phyloP scores from a whole-genome alignment of 2,888 invertebrate genomes.

The Allacma fusca region DNA sequence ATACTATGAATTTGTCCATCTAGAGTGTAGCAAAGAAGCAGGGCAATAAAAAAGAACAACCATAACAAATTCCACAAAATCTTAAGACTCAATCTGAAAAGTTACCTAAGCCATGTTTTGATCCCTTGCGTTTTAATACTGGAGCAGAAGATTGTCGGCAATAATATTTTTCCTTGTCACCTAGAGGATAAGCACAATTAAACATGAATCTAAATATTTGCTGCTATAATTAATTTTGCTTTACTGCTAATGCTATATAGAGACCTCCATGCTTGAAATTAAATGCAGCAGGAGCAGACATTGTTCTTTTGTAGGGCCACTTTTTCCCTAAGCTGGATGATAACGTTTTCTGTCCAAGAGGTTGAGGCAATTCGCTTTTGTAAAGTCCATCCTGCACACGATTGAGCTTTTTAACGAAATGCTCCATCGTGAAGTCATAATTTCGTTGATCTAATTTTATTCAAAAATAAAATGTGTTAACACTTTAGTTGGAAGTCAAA shows the following conservation, averaged over 20 bases:
- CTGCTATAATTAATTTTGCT: background rate
- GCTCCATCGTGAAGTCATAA: conserved; percentile 85
- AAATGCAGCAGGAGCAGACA: conserved; percentile 90
- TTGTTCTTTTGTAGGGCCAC: conserved; percentile 93
- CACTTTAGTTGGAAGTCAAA: conserved; percentile 19
- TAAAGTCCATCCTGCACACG: conserved; percentile 85
- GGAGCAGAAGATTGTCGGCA: conserved; percentile 94
- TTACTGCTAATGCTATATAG: no score
- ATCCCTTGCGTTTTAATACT: conserved; percentile 90
- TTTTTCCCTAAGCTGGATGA: conserved; percentile 89
- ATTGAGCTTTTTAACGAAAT: conserved; percentile 83
- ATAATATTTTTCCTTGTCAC: conserved; percentile 65
- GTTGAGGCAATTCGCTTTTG: conserved; percentile 51
- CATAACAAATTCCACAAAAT: background rate
- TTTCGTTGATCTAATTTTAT: conserved; percentile 90
- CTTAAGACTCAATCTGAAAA: background rate
- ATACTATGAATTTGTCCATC: conserved; percentile 86
- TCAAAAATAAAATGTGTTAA: conserved; percentile 54
- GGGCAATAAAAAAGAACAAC: no score
- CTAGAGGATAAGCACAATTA: conserved; percentile 8
- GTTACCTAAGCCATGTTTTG: conserved; percentile 89
- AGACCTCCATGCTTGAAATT: conserved; percentile 72
- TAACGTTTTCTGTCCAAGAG: conserved; percentile 74
- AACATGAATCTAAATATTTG: background rate
- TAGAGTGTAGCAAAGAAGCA: conserved; percentile 64